Base-by-base conservation (phyloP, 2,888 invertebrate genomes). In the Clistopyga incitator region DNA sequence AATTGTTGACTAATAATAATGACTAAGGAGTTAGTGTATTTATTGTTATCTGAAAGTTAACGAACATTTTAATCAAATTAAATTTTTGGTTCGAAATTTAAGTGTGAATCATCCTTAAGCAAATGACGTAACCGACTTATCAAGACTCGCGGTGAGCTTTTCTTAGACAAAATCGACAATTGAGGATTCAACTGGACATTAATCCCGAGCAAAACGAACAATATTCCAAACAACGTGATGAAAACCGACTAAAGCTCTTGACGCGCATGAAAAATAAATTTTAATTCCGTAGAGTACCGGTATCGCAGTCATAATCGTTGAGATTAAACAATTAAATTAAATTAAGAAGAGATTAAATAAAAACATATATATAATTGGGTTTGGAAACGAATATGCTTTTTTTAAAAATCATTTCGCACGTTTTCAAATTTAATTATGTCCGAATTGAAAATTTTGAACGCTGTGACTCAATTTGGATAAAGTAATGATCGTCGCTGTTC, bases 211-310 rank as follows among this genome's bases (percentile, higher is more conserved):
- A 42, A 59, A 59, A 29, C 25, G 72, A 29, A 59, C 10, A 45
- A 61, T 61, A n/a, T 34, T 18, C 18, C 45, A 20, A n/a, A 76
- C 64, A 82, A 68, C 54, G 29, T 45, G 80, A 68, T 72, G 65
- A 78, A 81, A 81, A 77, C 15, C 45, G 64, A 64, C 23, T 29
- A 18, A 61, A 78, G 61, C 47, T 38, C n/a, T 25, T 20, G 70
- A 59, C 47, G 45, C n/a, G 47, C 45, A 75, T 78, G 70, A 77
- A 78, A 78, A 70, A 70, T 42, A 61, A 78, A 52, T 68, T 77
- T 77, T 77, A 78, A 70, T 78, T 61, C 45, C 50, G 78, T 34
- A 50, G 52, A 70, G 70, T 61, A 78, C n/a, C 20, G 50, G 59
- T n/a, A 50, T 34, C 38, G n/a, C 15, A 38, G 23, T 18, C 18